Evolutionary conservation across 2,113 vertebrate genomes (phyloP).

Genomic region (Apteryx owenii): DNA sequence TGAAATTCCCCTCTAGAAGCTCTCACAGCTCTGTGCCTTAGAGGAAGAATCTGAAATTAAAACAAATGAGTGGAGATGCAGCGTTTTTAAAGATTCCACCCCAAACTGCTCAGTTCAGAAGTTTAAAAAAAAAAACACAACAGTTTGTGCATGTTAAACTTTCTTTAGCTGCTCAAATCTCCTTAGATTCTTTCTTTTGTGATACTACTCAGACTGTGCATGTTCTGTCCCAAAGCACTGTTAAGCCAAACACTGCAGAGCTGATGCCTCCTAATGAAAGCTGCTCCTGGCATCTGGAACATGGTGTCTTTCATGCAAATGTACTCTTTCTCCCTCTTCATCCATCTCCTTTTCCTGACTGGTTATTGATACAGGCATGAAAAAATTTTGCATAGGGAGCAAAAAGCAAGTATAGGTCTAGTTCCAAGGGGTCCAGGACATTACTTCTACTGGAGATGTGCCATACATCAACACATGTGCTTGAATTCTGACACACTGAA

Average conservation of each 20-base stretch:
- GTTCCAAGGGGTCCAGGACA: neutral
- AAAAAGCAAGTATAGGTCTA: neutral
- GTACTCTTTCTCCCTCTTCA: neutral
- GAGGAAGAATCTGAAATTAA: neutral
- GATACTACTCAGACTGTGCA: neutral
- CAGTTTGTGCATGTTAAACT: neutral
- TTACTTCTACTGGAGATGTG: neutral
- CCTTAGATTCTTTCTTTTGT: neutral
- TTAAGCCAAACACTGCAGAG: neutral
- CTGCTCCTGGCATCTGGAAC: neutral
- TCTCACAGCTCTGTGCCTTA: neutral
- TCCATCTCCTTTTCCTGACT: neutral
- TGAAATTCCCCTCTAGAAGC: neutral
- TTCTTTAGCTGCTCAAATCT: neutral
- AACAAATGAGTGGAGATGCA: rapidly evolving
- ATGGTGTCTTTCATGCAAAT: neutral
- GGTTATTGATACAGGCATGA: neutral
- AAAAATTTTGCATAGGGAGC: neutral
- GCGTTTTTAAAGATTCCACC: neutral
- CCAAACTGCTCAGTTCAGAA: neutral
- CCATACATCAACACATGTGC: rapidly evolving
- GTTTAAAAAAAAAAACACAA: neutral
- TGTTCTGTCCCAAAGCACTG: neutral
- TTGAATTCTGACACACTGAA: neutral
- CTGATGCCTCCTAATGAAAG: neutral